Conservation (phyloP, 2,888 invertebrate genomes). For the Chrysina gloriosa region DNA sequence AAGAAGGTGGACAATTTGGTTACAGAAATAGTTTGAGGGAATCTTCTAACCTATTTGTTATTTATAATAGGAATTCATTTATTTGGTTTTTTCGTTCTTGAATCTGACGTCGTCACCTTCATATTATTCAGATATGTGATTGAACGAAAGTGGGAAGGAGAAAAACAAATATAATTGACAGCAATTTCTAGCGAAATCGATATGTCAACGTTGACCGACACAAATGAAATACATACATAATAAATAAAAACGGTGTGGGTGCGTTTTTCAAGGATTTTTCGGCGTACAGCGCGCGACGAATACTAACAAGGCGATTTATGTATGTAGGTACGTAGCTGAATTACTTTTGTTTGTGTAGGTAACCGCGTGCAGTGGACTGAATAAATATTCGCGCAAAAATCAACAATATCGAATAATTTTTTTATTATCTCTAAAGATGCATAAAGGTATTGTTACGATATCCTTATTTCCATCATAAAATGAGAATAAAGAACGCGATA, state of each 20-base stretch:
- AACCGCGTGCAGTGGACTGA: too few species aligned
- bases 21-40: neutral
- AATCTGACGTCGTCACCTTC: too few species aligned
- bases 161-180: constrained; percentile 30
- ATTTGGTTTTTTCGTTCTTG: too few species aligned
- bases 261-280: constrained; percentile 30
- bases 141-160: constrained; percentile 1
- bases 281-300: neutral
- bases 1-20: neutral
- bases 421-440: too few species aligned
- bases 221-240: constrained; percentile 15
- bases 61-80: neutral
- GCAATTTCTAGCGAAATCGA: constrained; percentile 29
- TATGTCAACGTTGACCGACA: constrained; percentile 19
- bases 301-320: constrained; percentile 23
- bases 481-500: neutral
- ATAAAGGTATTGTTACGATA: too few species aligned
- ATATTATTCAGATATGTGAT: neutral
- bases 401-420: too few species aligned
- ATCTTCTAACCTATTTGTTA: neutral
- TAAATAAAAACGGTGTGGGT: constrained; percentile 21
- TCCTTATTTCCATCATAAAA: too few species aligned
- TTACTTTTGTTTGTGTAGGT: neutral
- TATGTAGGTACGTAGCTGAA: too few species aligned
- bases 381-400: too few species aligned